A percentile compares a stretch with the other conserved stretches of the same genome.
Evolutionary conservation across 2,888 invertebrate species (phyloP).

Genomic region (Tipula helvola): DNA sequence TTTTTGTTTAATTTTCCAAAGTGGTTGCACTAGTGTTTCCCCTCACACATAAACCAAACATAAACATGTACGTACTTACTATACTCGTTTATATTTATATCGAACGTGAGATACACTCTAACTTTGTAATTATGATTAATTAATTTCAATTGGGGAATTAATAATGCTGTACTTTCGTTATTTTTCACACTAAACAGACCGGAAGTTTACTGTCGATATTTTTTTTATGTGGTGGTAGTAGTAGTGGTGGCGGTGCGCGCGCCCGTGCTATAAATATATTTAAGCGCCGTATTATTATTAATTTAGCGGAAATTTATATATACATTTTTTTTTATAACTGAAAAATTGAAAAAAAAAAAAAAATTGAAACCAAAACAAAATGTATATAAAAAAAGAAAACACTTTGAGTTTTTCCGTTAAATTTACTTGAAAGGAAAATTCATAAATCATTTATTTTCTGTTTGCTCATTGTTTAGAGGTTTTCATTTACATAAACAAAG

Average conservation of each 20-base stretch:
- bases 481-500: neutral
- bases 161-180: neutral
- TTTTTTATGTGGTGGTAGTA: neutral
- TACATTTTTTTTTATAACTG: neutral
- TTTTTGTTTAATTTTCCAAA: neutral
- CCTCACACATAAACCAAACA: neutral
- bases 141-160: neutral
- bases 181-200: neutral
- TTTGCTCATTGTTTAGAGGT: neutral
- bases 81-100: neutral
- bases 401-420: neutral
- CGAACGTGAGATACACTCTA: neutral
- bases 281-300: neutral
- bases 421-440: neutral
- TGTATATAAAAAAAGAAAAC: neutral
- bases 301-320: neutral
- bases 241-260: neutral
- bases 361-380: neutral
- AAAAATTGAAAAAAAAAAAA: neutral
- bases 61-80: neutral
- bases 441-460: neutral
- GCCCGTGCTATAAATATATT: neutral
- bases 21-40: neutral
- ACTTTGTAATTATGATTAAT: neutral
- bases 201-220: neutral